A percentile compares a stretch with the other conserved stretches of the same genome.
phyloP scores from a whole-genome alignment of 2,797 vertebrate genomes.

The Mycteria americana region DNA sequence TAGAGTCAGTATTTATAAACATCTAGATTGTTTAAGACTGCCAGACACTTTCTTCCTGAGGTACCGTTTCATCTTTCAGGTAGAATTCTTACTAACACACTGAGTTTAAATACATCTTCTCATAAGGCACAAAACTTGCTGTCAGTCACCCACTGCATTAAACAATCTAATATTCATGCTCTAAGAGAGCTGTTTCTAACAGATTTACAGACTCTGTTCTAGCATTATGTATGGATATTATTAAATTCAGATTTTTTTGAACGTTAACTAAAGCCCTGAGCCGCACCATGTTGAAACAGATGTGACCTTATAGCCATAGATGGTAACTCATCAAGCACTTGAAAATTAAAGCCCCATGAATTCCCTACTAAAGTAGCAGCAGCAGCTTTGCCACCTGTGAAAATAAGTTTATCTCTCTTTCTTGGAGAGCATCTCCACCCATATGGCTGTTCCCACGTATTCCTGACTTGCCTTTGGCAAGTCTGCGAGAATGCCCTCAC shows the following conservation, averaged over 20 bases:
- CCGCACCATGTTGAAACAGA: background rate
- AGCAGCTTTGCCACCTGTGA: background rate
- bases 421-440: background rate
- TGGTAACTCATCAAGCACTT: background rate
- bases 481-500: background rate
- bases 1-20: background rate
- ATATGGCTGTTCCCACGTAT: fast-evolving
- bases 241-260: background rate
- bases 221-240: background rate
- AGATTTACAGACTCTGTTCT: background rate
- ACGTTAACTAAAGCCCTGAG: background rate
- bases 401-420: background rate
- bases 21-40: background rate
- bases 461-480: background rate
- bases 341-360: background rate
- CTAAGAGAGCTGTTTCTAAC: background rate
- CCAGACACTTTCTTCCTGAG: background rate
- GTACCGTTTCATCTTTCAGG: background rate
- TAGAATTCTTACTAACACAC: background rate
- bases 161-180: background rate
- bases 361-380: background rate
- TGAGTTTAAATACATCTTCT: background rate
- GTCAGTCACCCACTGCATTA: background rate
- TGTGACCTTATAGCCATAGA: background rate
- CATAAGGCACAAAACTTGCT: background rate